phyloP scores from a whole-genome alignment of 2,113 vertebrate species.

The Sclerurus mexicanus region DNA sequence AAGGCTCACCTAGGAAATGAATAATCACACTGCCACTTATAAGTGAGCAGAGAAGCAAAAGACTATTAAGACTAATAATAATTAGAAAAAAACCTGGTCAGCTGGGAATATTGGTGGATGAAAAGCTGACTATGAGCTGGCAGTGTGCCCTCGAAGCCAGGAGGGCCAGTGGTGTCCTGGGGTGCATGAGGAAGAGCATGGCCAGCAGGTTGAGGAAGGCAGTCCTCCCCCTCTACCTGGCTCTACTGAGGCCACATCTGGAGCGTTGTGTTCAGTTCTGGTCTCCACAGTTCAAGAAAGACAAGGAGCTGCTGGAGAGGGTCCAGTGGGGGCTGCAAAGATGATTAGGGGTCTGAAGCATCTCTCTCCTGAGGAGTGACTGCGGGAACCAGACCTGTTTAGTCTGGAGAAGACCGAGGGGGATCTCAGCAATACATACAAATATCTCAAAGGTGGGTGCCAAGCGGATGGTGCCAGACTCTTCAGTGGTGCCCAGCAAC shows the following conservation, averaged over 20 bases:
- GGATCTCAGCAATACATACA: background rate
- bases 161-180: background rate
- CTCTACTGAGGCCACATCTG: background rate
- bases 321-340: background rate
- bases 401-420: background rate
- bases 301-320: background rate
- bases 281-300: background rate
- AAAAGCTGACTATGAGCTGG: background rate
- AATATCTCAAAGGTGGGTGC: background rate
- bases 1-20: background rate
- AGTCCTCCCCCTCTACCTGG: accelerated
- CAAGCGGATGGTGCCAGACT: background rate
- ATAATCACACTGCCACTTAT: background rate
- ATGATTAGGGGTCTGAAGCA: background rate
- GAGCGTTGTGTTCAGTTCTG: background rate
- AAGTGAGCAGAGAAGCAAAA: background rate
- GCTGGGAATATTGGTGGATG: no score
- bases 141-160: background rate
- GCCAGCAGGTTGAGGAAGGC: background rate
- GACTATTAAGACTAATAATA: background rate
- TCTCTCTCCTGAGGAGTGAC: background rate
- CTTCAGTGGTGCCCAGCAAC: accelerated
- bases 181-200: background rate
- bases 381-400: background rate
- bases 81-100: background rate